phyloP scores from a whole-genome alignment of 2,113 vertebrate genomes.

The Notechis scutatus region DNA sequence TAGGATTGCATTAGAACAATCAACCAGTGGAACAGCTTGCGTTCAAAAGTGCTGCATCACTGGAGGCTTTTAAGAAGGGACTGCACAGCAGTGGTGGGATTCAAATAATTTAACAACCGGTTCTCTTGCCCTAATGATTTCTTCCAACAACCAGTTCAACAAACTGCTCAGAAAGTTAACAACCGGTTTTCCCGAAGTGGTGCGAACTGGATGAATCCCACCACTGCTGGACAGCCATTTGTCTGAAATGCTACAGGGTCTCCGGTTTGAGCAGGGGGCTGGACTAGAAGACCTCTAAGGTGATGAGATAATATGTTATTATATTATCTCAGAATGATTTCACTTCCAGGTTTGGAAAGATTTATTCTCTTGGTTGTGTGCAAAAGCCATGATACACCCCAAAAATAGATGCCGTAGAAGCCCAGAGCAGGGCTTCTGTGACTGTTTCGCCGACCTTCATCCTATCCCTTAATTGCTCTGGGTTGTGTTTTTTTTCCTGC shows the following conservation, averaged over 20 bases:
- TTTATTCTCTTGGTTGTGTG: neutral
- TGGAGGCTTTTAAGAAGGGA: neutral
- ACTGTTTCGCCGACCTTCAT: neutral
- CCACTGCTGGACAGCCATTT: neutral
- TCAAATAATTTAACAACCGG: too few relatives aligned
- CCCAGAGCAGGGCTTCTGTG: too few relatives aligned
- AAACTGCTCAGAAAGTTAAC: too few relatives aligned
- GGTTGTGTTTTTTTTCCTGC: neutral
- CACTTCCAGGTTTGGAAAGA: neutral
- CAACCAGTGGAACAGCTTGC: neutral
- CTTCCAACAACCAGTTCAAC: too few relatives aligned
- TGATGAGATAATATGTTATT: neutral
- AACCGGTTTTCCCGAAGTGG: too few relatives aligned
- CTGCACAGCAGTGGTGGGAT: neutral
- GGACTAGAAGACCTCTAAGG: neutral
- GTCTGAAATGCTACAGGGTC: neutral
- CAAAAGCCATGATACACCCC: neutral
- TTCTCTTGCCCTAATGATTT: too few relatives aligned
- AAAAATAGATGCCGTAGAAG: neutral
- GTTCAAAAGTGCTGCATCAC: neutral
- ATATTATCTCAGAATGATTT: neutral
- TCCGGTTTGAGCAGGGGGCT: neutral
- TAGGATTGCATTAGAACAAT: neutral
- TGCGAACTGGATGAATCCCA: too few relatives aligned
- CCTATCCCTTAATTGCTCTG: neutral